These are phyloP conservation scores for Clytia hemisphaerica DNA, from an alignment of 30 jellyfish, hydroid and myxozoan species.

Conservation along the genomic window DNA sequence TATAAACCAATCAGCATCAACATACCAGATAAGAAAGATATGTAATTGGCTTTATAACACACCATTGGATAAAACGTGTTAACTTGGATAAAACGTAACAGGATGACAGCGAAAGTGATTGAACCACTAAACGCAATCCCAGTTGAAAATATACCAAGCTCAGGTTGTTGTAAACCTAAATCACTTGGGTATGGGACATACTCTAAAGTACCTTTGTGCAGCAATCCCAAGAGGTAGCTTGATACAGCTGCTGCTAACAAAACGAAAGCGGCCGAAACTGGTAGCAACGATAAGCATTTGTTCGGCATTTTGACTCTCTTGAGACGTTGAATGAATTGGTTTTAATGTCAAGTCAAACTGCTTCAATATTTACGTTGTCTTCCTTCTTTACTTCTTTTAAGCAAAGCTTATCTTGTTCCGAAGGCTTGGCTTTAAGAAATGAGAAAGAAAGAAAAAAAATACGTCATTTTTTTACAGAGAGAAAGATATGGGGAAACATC, in stretches of 20 bases:
- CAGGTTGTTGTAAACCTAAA: conserved; percentile 25
- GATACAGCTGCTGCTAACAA: neutral
- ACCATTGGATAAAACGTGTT: conserved; percentile 21
- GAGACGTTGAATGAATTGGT: too few species aligned
- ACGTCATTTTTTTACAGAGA: too few species aligned
- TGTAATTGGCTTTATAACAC: neutral
- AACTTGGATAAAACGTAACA: conserved; percentile 24
- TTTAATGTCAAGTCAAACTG: too few species aligned
- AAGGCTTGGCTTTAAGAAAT: too few species aligned
- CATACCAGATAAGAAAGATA: conserved; percentile 17
- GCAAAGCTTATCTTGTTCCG: too few species aligned
- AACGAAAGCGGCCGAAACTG: conserved; percentile 5
- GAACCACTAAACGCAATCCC: conserved; percentile 10
- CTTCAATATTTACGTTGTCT: too few species aligned
- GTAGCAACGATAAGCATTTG: neutral
- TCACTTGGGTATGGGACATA: conserved; percentile 31
- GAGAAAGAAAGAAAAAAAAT: too few species aligned
- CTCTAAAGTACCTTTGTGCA: neutral
- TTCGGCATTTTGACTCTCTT: neutral
- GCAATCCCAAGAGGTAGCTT: conserved; percentile 11
- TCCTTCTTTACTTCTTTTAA: too few species aligned
- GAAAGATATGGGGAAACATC: too few species aligned
- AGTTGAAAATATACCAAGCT: conserved; percentile 18
- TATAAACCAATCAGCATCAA: conserved; percentile 15
- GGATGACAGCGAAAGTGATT: conserved; percentile 11